phyloP scores from a whole-genome alignment of 1,140 invertebrate species.

The Olivierus martensii region DNA sequence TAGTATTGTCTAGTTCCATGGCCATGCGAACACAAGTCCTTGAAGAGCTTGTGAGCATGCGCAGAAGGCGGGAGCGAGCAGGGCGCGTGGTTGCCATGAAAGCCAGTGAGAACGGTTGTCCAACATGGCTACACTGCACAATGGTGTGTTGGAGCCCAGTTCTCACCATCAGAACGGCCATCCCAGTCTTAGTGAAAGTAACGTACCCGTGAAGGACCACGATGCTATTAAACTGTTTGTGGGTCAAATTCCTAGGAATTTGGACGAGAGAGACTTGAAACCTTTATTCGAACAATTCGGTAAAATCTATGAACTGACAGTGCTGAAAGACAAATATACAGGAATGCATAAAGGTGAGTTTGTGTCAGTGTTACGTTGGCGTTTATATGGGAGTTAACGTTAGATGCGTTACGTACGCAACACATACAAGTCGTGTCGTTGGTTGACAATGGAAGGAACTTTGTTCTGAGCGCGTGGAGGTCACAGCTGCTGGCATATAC shows the following conservation, averaged over 20 bases:
- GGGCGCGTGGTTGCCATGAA: neutral
- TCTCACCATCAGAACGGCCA: neutral
- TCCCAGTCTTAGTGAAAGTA: neutral
- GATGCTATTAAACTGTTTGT: conserved; percentile 74
- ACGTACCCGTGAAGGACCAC: conserved; percentile 29
- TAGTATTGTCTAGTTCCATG: no score
- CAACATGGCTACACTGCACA: conserved; percentile 16
- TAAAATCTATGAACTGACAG: conserved; percentile 84
- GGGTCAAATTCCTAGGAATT: conserved; percentile 80
- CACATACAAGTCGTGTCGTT: no score
- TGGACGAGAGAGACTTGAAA: conserved; percentile 73
- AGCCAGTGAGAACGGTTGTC: conserved; percentile 11
- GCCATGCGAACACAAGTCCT: no score
- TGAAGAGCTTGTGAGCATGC: no score
- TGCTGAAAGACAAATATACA: conserved; percentile 83
- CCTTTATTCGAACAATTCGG: conserved; percentile 87
- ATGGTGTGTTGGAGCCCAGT: conserved; percentile 7
- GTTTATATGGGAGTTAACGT: no score
- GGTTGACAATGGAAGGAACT: no score
- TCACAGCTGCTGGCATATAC: no score
- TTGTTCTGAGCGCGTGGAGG: no score
- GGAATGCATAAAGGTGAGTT: conserved; percentile 79
- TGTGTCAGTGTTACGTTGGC: no score
- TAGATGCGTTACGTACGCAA: no score
- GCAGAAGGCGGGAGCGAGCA: neutral